phyloP scores from a whole-genome alignment of 2,113 vertebrate genomes.

The Motacilla tschutschensis region DNA sequence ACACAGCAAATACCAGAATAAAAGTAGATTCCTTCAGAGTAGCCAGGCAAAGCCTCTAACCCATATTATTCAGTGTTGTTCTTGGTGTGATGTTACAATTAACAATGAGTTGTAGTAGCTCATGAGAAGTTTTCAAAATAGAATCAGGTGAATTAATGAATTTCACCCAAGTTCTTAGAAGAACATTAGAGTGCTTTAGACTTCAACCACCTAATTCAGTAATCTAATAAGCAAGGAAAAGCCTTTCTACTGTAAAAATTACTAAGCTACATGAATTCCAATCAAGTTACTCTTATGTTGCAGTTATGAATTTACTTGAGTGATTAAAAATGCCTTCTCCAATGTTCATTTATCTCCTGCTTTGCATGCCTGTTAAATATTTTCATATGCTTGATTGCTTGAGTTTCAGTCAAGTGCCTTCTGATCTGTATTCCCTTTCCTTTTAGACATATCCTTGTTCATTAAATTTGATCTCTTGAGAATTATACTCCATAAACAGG shows the following conservation, averaged over 20 bases:
- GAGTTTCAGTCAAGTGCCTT: neutral
- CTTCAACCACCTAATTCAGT: neutral
- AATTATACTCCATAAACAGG: neutral
- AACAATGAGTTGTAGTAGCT: neutral
- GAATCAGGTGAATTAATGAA: neutral
- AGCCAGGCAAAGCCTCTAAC: neutral
- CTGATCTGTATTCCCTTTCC: neutral
- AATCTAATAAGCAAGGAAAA: neutral
- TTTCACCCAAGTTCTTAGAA: neutral
- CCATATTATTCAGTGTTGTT: neutral
- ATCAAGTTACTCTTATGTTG: neutral
- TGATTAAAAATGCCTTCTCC: constrained; percentile 1
- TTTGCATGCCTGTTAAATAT: neutral
- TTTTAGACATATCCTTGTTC: neutral
- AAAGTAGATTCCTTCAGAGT: neutral
- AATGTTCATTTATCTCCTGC: neutral
- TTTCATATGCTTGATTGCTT: constrained; percentile 4
- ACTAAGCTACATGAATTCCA: neutral
- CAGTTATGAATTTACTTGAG: neutral
- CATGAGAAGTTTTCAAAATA: neutral
- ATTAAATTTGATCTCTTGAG: neutral
- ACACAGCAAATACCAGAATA: neutral
- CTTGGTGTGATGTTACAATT: neutral
- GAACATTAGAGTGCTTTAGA: neutral
- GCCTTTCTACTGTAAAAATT: neutral